phyloP scores from a whole-genome alignment of 2,797 vertebrate genomes.

The Spea hammondii region DNA sequence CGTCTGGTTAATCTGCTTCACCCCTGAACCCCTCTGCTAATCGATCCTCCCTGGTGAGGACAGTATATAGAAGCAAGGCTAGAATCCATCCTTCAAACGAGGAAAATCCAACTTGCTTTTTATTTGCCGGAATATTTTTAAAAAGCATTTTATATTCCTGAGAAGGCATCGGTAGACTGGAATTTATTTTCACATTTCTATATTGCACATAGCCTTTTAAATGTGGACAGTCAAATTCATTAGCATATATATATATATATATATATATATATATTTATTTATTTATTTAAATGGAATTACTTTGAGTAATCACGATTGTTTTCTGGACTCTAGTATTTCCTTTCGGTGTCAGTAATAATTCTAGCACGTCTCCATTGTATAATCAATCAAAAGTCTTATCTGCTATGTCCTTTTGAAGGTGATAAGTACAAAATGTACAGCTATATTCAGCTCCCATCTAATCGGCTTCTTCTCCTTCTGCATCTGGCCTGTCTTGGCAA shows the following conservation, averaged over 20 bases:
- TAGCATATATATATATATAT: too few species aligned
- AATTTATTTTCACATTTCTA: background rate
- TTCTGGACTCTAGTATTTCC: background rate
- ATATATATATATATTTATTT: too few species aligned
- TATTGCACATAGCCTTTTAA: background rate
- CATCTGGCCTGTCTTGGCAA: background rate
- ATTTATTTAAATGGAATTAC: too few species aligned
- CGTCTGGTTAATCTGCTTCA: constrained; percentile 11
- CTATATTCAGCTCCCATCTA: background rate
- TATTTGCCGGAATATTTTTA: background rate
- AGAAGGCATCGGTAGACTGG: background rate
- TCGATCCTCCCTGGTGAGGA: background rate
- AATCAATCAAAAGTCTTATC: constrained; percentile 17
- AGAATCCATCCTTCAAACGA: too few species aligned
- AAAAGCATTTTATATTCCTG: background rate
- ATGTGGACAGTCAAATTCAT: too few species aligned
- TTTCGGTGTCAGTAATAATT: background rate
- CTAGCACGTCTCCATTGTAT: background rate
- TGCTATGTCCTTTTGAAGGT: constrained; percentile 4
- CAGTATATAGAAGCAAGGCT: too few species aligned
- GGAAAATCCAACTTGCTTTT: background rate
- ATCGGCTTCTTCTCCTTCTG: background rate
- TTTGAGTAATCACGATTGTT: too few species aligned
- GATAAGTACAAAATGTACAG: background rate
- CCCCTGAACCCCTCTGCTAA: constrained; percentile 18